These are phyloP conservation scores for Crotalus horridus DNA, from an alignment of 2,113 vertebrate species.

Conservation along the genomic window DNA sequence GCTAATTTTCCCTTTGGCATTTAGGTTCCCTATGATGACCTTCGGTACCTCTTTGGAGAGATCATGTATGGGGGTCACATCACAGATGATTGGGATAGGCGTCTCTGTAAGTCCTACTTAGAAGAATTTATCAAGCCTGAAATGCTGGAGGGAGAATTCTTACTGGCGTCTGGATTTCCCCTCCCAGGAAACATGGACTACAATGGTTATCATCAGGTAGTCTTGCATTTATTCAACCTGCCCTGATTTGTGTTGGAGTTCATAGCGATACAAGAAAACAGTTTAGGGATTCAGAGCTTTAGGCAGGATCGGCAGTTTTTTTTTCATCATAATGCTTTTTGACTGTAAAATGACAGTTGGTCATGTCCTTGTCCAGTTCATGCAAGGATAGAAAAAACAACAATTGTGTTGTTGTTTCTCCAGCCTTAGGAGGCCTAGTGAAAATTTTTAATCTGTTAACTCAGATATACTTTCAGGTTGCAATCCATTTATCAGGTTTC, in stretches of 20 bases:
- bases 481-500: background rate
- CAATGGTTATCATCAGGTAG: constrained; percentile 86
- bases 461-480: constrained; percentile 38
- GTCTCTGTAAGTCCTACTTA: constrained; percentile 88
- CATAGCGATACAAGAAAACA: constrained; percentile 17
- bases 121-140: constrained; percentile 90
- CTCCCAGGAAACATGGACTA: constrained; percentile 89
- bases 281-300: constrained; percentile 4
- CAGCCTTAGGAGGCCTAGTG: constrained; percentile 27
- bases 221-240: background rate
- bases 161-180: constrained; percentile 84
- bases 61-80: constrained; percentile 98
- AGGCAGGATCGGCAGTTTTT: constrained; percentile 16
- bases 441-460: constrained; percentile 47
- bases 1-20: background rate
- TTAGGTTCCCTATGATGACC: constrained; percentile 90
- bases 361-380: constrained; percentile 49
- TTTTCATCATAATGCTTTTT: background rate
- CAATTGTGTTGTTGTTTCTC: constrained; percentile 32
- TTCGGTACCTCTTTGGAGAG: constrained; percentile 94
- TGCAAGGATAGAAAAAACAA: constrained; percentile 33
- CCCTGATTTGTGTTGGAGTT: background rate
- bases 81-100: constrained; percentile 93
- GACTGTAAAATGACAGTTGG: constrained; percentile 51
- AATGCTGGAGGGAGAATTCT: constrained; percentile 88